These are phyloP conservation scores for Sylvietta virens DNA, from an alignment of 2,113 vertebrate species.

Conservation along the genomic window DNA sequence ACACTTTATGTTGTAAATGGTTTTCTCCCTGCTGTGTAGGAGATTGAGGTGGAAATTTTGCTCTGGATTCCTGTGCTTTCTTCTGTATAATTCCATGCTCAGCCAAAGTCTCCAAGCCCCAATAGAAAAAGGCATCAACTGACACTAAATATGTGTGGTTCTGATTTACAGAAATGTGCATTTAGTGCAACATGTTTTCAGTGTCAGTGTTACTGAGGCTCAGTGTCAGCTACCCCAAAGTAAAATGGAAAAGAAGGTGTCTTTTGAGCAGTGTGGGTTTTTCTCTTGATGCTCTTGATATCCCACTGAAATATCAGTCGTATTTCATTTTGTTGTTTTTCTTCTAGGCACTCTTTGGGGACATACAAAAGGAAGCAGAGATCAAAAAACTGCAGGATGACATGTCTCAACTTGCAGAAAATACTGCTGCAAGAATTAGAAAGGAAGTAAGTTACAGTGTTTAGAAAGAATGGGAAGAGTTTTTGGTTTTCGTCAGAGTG, in stretches of 20 bases:
- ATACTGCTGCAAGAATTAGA: slow-evolving; percentile 75
- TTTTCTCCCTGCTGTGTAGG: not conserved
- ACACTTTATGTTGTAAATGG: not conserved
- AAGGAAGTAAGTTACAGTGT: slow-evolving; percentile 75
- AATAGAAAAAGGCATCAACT: not conserved
- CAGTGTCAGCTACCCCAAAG: not conserved
- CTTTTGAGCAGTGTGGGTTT: not conserved
- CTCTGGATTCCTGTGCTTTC: not conserved
- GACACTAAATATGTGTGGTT: not conserved
- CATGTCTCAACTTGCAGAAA: slow-evolving; percentile 81
- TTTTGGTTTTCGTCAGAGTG: not conserved
- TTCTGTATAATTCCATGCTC: not conserved
- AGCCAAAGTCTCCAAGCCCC: not conserved
- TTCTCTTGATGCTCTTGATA: not conserved
- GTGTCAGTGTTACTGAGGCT: not conserved
- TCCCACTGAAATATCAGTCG: not conserved
- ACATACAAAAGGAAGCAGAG: slow-evolving; percentile 87
- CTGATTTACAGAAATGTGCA: not conserved
- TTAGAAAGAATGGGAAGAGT: not conserved
- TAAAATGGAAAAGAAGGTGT: not conserved
- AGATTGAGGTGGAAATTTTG: not conserved
- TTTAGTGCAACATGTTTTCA: not conserved
- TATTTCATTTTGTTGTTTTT: slow-evolving; percentile 1
- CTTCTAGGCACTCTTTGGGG: slow-evolving; percentile 80
- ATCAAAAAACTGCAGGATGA: slow-evolving; percentile 83